Evolutionary conservation across 2,888 invertebrate species (phyloP).

Genomic region (Eucera pruinosa): DNA sequence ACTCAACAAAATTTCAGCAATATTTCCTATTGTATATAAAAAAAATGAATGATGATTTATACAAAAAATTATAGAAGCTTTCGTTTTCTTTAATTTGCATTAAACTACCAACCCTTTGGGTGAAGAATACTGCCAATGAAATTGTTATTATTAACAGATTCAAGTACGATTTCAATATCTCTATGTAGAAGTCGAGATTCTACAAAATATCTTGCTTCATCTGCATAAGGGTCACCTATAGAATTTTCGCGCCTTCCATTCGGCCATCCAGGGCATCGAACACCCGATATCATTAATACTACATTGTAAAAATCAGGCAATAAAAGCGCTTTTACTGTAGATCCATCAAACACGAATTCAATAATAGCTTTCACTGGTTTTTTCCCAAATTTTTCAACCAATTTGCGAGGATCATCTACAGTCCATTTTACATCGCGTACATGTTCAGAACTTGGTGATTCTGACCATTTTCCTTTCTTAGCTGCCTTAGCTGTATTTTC

Average conservation of each 20-base stretch:
- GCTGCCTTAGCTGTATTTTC: constrained; percentile 96
- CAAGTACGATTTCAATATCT: constrained; percentile 94
- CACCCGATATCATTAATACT: constrained; percentile 98
- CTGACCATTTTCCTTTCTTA: constrained; percentile 93
- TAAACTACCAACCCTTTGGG: constrained; percentile 87
- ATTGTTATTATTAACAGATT: constrained; percentile 96
- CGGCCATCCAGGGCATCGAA: constrained; percentile 91
- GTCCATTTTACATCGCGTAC: constrained; percentile 95
- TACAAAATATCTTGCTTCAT: constrained; percentile 97
- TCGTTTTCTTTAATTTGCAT: neutral
- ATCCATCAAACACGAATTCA: constrained; percentile 99
- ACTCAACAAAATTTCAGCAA: constrained; percentile 95
- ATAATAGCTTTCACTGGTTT: constrained; percentile 96
- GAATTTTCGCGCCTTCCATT: constrained; percentile 91
- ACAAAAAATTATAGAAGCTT: neutral
- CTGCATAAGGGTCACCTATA: constrained; percentile 90
- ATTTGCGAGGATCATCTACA: constrained; percentile 92
- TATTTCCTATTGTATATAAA: constrained; percentile 87
- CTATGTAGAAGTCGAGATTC: constrained; percentile 96
- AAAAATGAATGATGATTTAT: neutral
- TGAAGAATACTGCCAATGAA: constrained; percentile 97
- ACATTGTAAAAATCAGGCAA: constrained; percentile 96
- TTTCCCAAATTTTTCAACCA: constrained; percentile 93
- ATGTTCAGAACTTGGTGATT: constrained; percentile 87
- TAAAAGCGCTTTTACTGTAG: constrained; percentile 96